These are phyloP conservation scores for Eucriotettix oculatus DNA, from an alignment of 2,888 invertebrate species.

Conservation along the genomic window DNA sequence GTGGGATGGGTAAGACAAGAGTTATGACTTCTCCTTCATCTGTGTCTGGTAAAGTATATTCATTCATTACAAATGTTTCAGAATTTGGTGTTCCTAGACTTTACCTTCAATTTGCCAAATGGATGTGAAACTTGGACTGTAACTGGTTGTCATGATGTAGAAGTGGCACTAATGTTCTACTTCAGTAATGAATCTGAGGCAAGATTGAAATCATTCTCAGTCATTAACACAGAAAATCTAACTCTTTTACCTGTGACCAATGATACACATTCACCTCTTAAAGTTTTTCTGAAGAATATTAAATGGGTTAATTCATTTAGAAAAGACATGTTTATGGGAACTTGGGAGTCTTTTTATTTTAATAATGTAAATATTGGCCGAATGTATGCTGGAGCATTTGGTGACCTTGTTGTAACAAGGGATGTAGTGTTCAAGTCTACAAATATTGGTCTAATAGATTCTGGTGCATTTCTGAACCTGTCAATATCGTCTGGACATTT, in stretches of 20 bases:
- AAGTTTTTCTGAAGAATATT: slow-evolving; percentile 1
- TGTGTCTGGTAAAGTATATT: too few species aligned
- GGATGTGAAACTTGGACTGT: not conserved
- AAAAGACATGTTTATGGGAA: not conserved
- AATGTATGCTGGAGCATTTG: not conserved
- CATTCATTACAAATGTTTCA: not conserved
- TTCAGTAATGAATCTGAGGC: not conserved
- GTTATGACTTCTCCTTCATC: too few species aligned
- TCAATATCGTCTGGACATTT: not conserved
- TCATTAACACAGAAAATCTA: not conserved
- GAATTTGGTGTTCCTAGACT: not conserved
- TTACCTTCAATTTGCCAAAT: not conserved
- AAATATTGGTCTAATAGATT: not conserved
- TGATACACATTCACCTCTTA: not conserved
- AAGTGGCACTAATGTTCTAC: not conserved
- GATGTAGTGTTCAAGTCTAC: not conserved
- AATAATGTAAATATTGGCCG: not conserved
- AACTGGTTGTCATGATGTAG: not conserved
- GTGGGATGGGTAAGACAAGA: not conserved
- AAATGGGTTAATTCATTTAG: not conserved
- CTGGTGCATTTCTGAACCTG: not conserved
- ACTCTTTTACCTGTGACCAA: not conserved
- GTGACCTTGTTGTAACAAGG: not conserved
- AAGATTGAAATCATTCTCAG: not conserved
- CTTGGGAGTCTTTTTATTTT: slow-evolving; percentile 1